phyloP scores from a whole-genome alignment of 2,797 vertebrate genomes.

The Sebastes ruberrimus region DNA sequence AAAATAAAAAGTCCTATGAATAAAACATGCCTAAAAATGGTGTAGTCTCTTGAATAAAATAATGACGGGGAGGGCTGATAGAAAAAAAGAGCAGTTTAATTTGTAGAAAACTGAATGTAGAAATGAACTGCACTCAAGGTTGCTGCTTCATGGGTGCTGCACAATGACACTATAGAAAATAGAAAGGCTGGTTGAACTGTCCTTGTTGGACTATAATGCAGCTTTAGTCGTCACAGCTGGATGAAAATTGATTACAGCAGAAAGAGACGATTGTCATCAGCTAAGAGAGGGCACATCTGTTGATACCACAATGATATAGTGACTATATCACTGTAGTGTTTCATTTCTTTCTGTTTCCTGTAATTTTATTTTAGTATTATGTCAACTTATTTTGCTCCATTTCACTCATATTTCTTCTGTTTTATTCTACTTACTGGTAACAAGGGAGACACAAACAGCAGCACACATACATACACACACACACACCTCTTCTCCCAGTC shows the following conservation, averaged over 20 bases:
- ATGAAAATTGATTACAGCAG: background rate
- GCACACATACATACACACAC: background rate
- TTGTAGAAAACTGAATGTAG: background rate
- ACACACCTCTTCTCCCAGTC: slow-evolving; percentile 16
- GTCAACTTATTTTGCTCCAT: background rate
- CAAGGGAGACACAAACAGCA: background rate
- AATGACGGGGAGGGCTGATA: background rate
- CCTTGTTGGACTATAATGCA: background rate
- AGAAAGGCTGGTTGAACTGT: background rate
- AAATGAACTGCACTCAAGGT: background rate
- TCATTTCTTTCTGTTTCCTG: background rate
- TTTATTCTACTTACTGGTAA: background rate
- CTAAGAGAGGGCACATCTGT: background rate
- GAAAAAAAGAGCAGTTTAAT: background rate
- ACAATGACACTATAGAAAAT: background rate
- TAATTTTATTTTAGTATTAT: background rate
- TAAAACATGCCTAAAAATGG: background rate
- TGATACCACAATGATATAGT: background rate
- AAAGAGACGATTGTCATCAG: background rate
- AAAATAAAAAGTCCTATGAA: background rate
- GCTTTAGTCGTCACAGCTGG: background rate
- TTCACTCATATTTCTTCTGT: background rate
- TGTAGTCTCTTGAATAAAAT: background rate
- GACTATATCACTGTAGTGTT: background rate
- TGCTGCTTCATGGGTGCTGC: background rate